phyloP scores from a whole-genome alignment of 1,140 invertebrate species.

The Macrosteles quadrilineatus region DNA sequence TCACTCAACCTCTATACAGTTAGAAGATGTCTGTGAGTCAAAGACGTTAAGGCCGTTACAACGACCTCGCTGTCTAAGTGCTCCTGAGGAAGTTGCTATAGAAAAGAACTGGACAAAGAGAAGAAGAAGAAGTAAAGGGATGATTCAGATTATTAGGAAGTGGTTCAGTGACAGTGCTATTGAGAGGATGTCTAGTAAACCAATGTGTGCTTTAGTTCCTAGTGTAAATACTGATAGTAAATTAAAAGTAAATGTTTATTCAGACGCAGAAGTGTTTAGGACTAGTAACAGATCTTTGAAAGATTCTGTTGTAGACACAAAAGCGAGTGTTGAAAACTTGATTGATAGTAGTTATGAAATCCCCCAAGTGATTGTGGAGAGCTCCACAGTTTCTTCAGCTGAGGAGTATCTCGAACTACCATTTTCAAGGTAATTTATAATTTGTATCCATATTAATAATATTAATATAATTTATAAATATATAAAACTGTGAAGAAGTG shows the following conservation, averaged over 20 bases:
- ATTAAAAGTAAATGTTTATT: not conserved
- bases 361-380: not conserved
- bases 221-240: not conserved
- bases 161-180: conserved; percentile 33
- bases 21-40: not conserved
- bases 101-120: not conserved
- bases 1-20: conserved; percentile 7
- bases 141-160: not conserved
- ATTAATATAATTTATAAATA: no score
- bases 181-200: conserved; percentile 35
- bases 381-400: not conserved
- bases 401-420: not conserved
- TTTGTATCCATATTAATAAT: no score
- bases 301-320: not conserved
- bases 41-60: not conserved
- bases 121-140: not conserved
- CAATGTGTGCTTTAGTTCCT: not conserved
- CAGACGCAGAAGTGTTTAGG: not conserved
- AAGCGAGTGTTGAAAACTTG: not conserved
- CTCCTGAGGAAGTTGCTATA: conserved; percentile 3
- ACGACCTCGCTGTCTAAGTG: conserved; percentile 5
- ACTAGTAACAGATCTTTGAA: not conserved
- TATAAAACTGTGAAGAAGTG: no score
- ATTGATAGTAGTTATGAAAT: not conserved
- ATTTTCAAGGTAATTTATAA: not conserved